Base-by-base conservation (phyloP, 1,140 invertebrate genomes). In the Heterodera schachtii region DNA sequence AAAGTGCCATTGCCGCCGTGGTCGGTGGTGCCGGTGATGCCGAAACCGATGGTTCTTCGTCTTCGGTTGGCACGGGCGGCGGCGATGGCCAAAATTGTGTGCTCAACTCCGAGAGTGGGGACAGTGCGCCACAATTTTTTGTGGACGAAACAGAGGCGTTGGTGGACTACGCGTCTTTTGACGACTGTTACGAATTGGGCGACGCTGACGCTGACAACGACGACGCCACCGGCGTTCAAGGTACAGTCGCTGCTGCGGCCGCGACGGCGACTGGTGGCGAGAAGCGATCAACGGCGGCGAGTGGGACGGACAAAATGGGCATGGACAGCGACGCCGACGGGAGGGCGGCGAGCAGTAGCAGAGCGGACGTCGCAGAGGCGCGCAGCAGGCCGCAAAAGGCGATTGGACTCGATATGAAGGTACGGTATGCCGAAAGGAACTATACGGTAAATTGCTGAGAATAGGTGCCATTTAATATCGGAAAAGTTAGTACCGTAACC, bases 151-250 rank as follows among this genome's bases (percentile, higher is more conserved):
- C 67, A 41, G 84, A 85, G 44, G 82, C 60, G 9, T 46, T 86
- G 21, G 84, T 86, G 41, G 84, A 85, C 57, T 86, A 85, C 64
- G 85, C 85, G n/a, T 85, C 84, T 0, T 84, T 86, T 5, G 79
- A 86, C 16, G 75, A 64, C 64, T 83, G 82, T 44, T 47, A 83
- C 13, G 16, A 78, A 6, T 21, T 78, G 21, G 80, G 75, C 44
- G 52, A 81, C 7, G 67, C 31, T 31, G 31, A 31, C 31, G 31
- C 31, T 31, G 31, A 31, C 67, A 3, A 1, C 67, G 16, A n/a
- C 8, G 41, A 19, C n/a, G 67, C 7, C n/a, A 16, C 1, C n/a
- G 16, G 8, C 67, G 67, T 69, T 69, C 67, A 69, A 31, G 31
- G 31, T 1, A 31, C 31, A 31, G 31, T 31, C 31, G 31, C 31